Base-by-base conservation (phyloP, 1,140 invertebrate genomes). In the Thaumetopoea pityocampa region DNA sequence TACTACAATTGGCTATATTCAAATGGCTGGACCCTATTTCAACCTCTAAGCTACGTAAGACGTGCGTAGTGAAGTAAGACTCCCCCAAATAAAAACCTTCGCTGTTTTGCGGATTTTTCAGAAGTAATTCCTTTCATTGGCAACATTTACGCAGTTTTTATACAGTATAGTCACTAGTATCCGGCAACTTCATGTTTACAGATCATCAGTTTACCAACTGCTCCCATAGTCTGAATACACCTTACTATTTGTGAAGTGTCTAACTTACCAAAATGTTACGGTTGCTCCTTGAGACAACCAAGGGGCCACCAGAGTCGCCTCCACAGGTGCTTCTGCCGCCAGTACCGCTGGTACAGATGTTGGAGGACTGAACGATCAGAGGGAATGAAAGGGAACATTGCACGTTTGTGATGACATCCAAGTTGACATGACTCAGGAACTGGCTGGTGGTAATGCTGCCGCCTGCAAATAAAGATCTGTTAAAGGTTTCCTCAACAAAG, bases 271-370 rank as follows among this genome's bases (percentile, higher is more conserved):
- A 33, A 15, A 58, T 23, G 0, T 33, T 27, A 9, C 32, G 36
- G 23, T 43, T 27, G 16, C 32, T 48, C 3, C 27, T 36, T 6
- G 5, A 34, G 6, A 42, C 23, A 12, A 27, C 37, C 5, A 67
- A 47, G 6, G 58, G 65, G 8, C 65, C 65, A 4, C 65, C 65
- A 19, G 61, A 66, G 41, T 65, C 65, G 4, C 65, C 65, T 0
- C 29, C 12, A 33, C 60, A 64, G 9, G 37, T 51, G 7, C 59
- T 52, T n/a, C 48, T 20, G 5, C 54, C 50, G 10, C 42, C 44
- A 5, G 36, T 35, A 11, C 61, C 61, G 30, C 58, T 65, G 9
- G 49, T 62, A 16, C 65, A 68, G 20, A 68, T 44, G 35, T 57
- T 55, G 1, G 48, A 41, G 3, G 29, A 6, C 8, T 50, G 44